phyloP scores from a whole-genome alignment of 37 sponge, comb jelly and placozoan species.

The Spongilla lacustris region DNA sequence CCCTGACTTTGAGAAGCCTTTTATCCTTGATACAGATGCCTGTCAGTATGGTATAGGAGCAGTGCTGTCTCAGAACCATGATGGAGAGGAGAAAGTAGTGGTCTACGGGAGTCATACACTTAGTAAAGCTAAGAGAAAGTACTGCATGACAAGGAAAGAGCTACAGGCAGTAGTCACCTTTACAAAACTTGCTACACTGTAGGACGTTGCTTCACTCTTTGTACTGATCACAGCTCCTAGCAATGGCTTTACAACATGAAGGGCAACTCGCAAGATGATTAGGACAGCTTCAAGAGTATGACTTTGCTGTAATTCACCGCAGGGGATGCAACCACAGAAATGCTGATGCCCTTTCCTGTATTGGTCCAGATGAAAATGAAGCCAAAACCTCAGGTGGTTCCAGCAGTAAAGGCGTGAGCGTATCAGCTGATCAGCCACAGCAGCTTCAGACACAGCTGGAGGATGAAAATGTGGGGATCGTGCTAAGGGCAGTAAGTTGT shows the following conservation, averaged over 20 bases:
- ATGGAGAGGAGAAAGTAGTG: slow-evolving; percentile 16
- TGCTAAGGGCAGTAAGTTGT: background rate
- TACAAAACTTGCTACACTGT: slow-evolving; percentile 1
- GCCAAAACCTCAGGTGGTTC: background rate
- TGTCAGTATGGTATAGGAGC: slow-evolving; percentile 27
- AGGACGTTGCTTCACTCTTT: background rate
- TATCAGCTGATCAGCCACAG: background rate
- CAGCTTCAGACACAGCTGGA: background rate
- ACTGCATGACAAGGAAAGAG: slow-evolving; percentile 33
- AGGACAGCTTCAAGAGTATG: slow-evolving; percentile 20
- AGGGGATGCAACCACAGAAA: slow-evolving; percentile 26
- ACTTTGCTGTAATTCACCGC: slow-evolving; percentile 35
- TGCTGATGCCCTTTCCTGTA: slow-evolving; percentile 43
- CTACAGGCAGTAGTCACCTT: slow-evolving; percentile 29
- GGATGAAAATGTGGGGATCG: background rate
- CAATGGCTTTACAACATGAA: slow-evolving; percentile 29
- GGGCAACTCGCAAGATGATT: slow-evolving; percentile 44
- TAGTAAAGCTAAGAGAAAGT: slow-evolving; percentile 22
- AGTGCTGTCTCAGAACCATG: slow-evolving; percentile 26
- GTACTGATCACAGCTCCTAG: slow-evolving; percentile 30
- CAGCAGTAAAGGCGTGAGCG: background rate
- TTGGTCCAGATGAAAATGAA: background rate
- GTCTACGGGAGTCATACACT: slow-evolving; percentile 22
- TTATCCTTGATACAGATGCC: slow-evolving; percentile 40
- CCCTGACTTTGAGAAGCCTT: slow-evolving; percentile 10